Base-by-base conservation (phyloP, 2,113 vertebrate species). In the Phocoena phocoena region DNA sequence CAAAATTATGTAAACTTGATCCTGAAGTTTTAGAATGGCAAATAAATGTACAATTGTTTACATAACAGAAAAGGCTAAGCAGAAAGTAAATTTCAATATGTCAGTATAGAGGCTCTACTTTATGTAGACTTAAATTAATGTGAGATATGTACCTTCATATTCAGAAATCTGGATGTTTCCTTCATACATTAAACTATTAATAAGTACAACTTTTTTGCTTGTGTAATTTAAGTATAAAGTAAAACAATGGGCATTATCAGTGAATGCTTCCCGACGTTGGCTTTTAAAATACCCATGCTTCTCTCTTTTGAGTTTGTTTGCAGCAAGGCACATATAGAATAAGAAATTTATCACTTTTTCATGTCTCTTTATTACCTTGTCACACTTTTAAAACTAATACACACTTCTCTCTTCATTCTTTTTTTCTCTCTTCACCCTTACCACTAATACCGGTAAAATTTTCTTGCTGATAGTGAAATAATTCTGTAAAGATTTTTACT, bases 31-130 rank as follows among this genome's bases (percentile, higher is more conserved):
- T 99, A 99, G 99, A 99, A 99, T 99, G 99, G 98, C 98, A 99
- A 99, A 99, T 99, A 99, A 99, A 99, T 99, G 99, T 99, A 99
- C 98, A 99, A 99, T 99, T 99, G 99, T 99, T 99, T 99, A 99
- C 98, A 99, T 99, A 99, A 99, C 99, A 98, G 98, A 98, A 99
- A 99, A 98, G 99, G 99, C 98, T 99, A 99, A 99, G 99, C 99
- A 99, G 99, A 99, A 98, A 98, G 98, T 98, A 98, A 99, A 99
- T 99, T 99, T 99, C 99, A 98, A 97, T 99, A 99, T 99, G 99
- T 99, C 99, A 99, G 99, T 98, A 99, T 99, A 99, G 99, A 99
- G 98, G 98, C 98, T 99, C 99, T 99, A 99, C 99, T 99, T 98
- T 98, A 99, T 96, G 99, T 99, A 99, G 99, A 99, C 98, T 98